These are phyloP conservation scores for Delia radicum DNA, from an alignment of 1,140 invertebrate genomes.

Conservation along the genomic window DNA sequence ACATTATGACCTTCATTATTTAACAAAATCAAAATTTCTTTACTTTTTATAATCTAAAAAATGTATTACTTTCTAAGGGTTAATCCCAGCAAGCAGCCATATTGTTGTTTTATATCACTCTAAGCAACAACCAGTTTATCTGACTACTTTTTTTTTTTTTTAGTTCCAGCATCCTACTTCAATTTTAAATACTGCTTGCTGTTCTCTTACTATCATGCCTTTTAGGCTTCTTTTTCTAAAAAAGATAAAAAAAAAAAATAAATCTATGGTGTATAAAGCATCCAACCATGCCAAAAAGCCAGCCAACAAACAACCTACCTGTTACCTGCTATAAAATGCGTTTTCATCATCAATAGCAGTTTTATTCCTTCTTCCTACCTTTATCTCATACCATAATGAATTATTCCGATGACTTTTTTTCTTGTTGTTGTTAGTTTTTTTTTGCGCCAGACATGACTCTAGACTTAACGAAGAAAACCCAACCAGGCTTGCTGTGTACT, in stretches of 20 bases:
- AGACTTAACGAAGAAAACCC: background rate
- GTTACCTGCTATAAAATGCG: slow-evolving; percentile 18
- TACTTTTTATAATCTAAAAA: background rate
- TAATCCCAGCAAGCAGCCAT: slow-evolving; percentile 15
- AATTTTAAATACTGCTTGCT: background rate
- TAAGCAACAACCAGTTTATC: slow-evolving; percentile 17
- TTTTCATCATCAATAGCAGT: slow-evolving; percentile 13
- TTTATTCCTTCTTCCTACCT: slow-evolving; percentile 3
- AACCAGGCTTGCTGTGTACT: background rate
- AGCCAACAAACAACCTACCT: slow-evolving; percentile 13
- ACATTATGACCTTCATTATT: too few relatives aligned
- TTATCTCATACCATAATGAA: slow-evolving; percentile 20
- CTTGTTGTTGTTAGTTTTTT: background rate
- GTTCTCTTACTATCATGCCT: slow-evolving; percentile 11
- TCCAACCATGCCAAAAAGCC: background rate
- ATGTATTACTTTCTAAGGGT: too few relatives aligned
- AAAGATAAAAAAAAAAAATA: background rate
- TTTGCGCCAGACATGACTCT: background rate
- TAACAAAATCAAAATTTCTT: too few relatives aligned
- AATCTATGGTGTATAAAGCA: background rate
- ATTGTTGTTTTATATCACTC: background rate
- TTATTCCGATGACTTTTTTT: slow-evolving; percentile 18
- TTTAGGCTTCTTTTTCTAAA: slow-evolving; percentile 4
- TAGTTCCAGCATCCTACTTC: background rate
- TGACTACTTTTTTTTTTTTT: background rate